Evolutionary conservation across 2,797 vertebrate genomes (phyloP).

Genomic region (Atherinosoma microstoma): DNA sequence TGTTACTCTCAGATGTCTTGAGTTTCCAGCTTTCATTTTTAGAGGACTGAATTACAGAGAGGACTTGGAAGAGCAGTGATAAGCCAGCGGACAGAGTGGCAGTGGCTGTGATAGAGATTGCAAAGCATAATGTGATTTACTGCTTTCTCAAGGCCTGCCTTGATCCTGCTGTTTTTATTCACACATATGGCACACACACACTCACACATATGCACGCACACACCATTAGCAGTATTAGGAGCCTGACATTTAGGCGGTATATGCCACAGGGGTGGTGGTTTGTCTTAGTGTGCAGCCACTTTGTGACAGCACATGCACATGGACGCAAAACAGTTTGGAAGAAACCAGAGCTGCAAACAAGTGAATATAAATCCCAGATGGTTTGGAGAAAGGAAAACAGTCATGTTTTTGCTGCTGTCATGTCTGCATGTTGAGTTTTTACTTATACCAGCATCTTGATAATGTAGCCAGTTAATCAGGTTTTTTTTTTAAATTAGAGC

Average conservation of each 20-base stretch:
- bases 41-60: slow-evolving; percentile 26
- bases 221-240: slow-evolving; percentile 61
- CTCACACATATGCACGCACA: slow-evolving; percentile 27
- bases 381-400: background rate
- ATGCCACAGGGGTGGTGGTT: slow-evolving; percentile 52
- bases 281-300: slow-evolving; percentile 43
- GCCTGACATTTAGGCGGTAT: slow-evolving; percentile 73
- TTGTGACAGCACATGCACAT: background rate
- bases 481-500: background rate
- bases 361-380: background rate
- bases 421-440: background rate
- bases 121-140: slow-evolving; percentile 72
- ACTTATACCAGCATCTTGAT: background rate
- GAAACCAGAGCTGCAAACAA: slow-evolving; percentile 7
- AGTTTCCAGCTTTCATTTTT: slow-evolving; percentile 18
- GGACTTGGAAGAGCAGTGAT: slow-evolving; percentile 42
- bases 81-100: slow-evolving; percentile 44
- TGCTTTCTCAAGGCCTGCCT: slow-evolving; percentile 57
- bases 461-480: background rate
- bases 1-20: slow-evolving; percentile 6
- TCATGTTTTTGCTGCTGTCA: background rate
- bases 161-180: slow-evolving; percentile 61
- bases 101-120: slow-evolving; percentile 64
- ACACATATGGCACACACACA: slow-evolving; percentile 42
- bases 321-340: slow-evolving; percentile 11